A percentile compares a stretch with the other conserved stretches of the same genome.
These are phyloP conservation scores for Trinorchestia longiramus DNA, from an alignment of 1,140 invertebrate genomes.

Conservation along the genomic window DNA sequence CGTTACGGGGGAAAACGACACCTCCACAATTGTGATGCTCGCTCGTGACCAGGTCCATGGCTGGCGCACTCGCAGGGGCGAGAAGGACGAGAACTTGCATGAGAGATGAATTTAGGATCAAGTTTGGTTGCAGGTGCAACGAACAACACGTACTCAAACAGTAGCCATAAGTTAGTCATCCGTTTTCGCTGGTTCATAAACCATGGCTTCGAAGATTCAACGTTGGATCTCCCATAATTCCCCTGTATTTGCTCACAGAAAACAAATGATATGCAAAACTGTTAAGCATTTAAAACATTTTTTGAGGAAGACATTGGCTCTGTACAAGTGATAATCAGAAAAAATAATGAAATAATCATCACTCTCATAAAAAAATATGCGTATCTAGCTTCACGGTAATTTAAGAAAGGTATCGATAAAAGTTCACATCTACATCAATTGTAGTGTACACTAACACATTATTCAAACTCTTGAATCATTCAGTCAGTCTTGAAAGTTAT, in stretches of 20 bases:
- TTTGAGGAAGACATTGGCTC: too few relatives aligned
- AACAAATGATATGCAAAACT: background rate
- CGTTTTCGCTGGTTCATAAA: background rate
- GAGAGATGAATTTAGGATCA: background rate
- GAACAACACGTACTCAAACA: background rate
- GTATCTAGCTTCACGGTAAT: background rate
- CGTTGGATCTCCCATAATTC: background rate
- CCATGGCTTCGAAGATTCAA: too few relatives aligned
- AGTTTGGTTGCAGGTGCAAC: background rate
- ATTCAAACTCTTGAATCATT: background rate
- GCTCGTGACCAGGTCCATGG: background rate
- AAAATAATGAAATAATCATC: too few relatives aligned
- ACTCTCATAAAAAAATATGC: background rate
- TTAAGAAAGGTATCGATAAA: background rate
- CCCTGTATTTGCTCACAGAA: background rate
- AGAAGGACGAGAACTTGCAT: background rate
- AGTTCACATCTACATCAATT: background rate
- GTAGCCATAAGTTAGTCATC: background rate
- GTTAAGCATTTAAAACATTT: too few relatives aligned
- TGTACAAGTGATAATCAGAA: too few relatives aligned
- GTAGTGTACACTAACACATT: background rate
- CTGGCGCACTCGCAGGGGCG: background rate
- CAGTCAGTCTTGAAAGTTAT: background rate
- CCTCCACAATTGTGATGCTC: background rate
- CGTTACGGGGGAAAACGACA: constrained; percentile 9